Base-by-base conservation (phyloP, 2,113 vertebrate genomes). In the Sorex fumeus region DNA sequence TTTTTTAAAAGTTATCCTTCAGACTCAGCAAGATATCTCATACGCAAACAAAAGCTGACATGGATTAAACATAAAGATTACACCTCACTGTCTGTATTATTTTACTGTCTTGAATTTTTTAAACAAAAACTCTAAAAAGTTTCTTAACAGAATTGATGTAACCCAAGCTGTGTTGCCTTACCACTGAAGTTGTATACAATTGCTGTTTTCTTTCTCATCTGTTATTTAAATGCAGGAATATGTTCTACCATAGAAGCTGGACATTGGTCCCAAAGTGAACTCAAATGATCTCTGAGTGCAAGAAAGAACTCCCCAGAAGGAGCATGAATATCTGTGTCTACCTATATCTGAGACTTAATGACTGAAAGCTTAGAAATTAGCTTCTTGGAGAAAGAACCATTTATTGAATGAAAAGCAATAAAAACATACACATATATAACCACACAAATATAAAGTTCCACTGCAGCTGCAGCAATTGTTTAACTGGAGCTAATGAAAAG, bases 1-100 rank as follows among this genome's bases (percentile, higher is more conserved):
- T 50, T 88, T 62, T 62, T 66, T 66, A 66, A 85, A 85, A 90
- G 62, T 69, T 81, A 70, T 10, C 40, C 45, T 75, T 85, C 67
- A 74, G 90, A 91, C n/a, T 72, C 71, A 95, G 71, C 47, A 82
- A 87, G 81, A 57, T 66, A 64, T 45, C 79, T 93, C 79, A 60
- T 13, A 5, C 71, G 47, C 50, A n/a, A 18, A 71, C 70, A 84
- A 75, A 74, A 84, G 93, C 89, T 32, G 64, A 88, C 1, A n/a
- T 28, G 25, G 74, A 60, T 57, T 81, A 67, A 94, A 79, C 40
- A 5, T 91, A 91, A 64, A 72, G 62, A 79, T 6, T 30, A 13
- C 9, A 27, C 60, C 75, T 91, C 28, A 64, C 0, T 45, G 50
- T 69, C 34, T 80, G 36, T 10, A 79, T 64, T 28, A 0, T 71